Base-by-base conservation (phyloP, 92 coral and sea anemone genomes). In the Zoanthus gigantus region DNA sequence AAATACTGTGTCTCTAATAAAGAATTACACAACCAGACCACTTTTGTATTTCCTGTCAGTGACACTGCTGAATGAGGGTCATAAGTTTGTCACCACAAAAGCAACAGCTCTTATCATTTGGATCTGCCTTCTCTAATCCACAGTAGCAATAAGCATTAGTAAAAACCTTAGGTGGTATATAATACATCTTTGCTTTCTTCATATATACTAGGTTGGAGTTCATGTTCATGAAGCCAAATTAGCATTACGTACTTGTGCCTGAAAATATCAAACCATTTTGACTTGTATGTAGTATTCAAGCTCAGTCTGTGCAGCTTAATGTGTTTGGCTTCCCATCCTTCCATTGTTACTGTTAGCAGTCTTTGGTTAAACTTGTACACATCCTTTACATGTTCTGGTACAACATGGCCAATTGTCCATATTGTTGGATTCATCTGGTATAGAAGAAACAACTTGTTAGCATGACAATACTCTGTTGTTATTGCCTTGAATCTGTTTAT, bases 361-460 rank as follows among this genome's bases (percentile, higher is more conserved):
- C 68, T 31, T 61, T 61, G 31, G 68, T 61, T 61, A 6, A 16
- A 61, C 29, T 61, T 61, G 68, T 61, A 61, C 68, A 61, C 29
- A 61, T 61, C 68, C 31, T 61, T 61, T 61, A 61, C 7, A 61
- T 61, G 68, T 6, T 17, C 68, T n/a, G 30, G 68, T 61, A 61
- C 68, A 61, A 16, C 68, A 61, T 61, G 29, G 31, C 68, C 68
- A 6, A 61, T 61, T 17, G 68, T 61, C 68, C 68, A 61, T 61
- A 61, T 61, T 61, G 68, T 61, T 61, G 68, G 68, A 61, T 61
- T 61, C 68, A 61, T 61, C 29, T 61, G 68, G 68, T 61, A 61
- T 61, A 29, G 68, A 61, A 61, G 31, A 61, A 61, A 61, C 68
- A 61, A 61, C 68, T 61, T 61, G 0, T 61, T 61, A 61, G 68